Percentiles rank a stretch among this genome's conserved stretches.
phyloP scores from a whole-genome alignment of 2,888 invertebrate genomes.

The Rhagonycha lutea region DNA sequence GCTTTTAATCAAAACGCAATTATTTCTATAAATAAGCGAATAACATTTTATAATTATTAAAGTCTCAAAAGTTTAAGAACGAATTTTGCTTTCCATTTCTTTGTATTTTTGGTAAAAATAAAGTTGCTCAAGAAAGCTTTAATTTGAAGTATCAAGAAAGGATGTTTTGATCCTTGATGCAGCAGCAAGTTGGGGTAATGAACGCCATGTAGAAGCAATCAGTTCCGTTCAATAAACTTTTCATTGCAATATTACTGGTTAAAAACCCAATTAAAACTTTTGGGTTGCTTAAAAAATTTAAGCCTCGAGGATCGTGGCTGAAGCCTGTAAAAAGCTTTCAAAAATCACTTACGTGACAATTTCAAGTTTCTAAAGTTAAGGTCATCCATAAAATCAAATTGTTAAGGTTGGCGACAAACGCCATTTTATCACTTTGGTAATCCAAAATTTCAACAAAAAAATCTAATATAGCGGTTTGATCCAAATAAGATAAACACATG shows the following conservation, averaged over 20 bases:
- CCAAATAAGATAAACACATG: slow-evolving; percentile 3
- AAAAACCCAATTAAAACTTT: not conserved
- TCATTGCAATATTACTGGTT: not conserved
- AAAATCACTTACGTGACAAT: not conserved
- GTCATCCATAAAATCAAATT: not conserved
- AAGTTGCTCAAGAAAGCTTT: too few relatives aligned
- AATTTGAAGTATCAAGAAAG: not conserved
- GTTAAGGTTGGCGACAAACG: not conserved
- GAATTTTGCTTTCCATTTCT: not conserved
- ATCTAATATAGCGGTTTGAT: not conserved
- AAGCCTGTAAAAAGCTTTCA: not conserved
- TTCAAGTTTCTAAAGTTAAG: not conserved
- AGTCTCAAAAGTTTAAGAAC: not conserved
- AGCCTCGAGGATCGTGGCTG: not conserved
- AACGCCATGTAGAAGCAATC: not conserved
- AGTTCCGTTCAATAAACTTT: not conserved
- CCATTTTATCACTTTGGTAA: not conserved
- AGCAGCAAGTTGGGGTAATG: not conserved
- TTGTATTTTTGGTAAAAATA: not conserved
- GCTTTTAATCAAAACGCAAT: not conserved
- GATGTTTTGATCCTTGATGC: not conserved
- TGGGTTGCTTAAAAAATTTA: not conserved
- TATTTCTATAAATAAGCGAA: not conserved
- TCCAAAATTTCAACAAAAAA: not conserved
- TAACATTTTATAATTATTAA: not conserved